Conservation (phyloP, 2,113 vertebrate species). For the Tragelaphus imberbis region DNA sequence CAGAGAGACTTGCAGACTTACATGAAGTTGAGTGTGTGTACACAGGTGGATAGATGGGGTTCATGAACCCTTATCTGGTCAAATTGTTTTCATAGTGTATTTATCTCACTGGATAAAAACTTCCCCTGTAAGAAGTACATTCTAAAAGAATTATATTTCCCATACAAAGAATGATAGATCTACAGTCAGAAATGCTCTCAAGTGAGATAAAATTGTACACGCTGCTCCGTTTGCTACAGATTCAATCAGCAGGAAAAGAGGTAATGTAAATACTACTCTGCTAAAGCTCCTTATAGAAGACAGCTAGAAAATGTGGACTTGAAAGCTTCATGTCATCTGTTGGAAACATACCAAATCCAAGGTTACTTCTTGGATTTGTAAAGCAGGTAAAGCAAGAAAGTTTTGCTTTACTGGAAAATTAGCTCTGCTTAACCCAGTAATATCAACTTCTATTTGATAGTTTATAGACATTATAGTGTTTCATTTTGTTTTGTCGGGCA, state of each 20-base stretch:
- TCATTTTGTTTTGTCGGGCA: background rate
- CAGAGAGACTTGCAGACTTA: conserved; percentile 2
- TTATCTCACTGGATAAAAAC: background rate
- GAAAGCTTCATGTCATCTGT: conserved; percentile 8
- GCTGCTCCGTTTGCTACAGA: conserved; percentile 36
- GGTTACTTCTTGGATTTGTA: background rate
- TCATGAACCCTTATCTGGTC: background rate
- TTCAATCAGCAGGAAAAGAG: conserved; percentile 25
- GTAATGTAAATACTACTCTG: conserved; percentile 29
- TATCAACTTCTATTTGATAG: conserved; percentile 30
- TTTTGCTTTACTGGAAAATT: conserved; percentile 25
- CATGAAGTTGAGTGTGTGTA: background rate
- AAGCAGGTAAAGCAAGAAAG: conserved; percentile 6
- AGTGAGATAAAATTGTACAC: conserved; percentile 53
- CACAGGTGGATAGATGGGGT: background rate
- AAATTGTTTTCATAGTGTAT: conserved; percentile 13
- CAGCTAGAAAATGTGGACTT: background rate
- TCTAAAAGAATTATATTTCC: background rate
- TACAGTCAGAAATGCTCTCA: conserved; percentile 20
- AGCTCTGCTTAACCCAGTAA: conserved; percentile 4
- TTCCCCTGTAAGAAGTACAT: conserved; percentile 29
- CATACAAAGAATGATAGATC: background rate
- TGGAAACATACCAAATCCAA: background rate
- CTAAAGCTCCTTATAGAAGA: conserved; percentile 20
- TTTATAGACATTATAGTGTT: background rate